A percentile compares a stretch with the other conserved stretches of the same genome.
phyloP scores from a whole-genome alignment of 64 coral and sea anemone species.

The Porites australiensis region DNA sequence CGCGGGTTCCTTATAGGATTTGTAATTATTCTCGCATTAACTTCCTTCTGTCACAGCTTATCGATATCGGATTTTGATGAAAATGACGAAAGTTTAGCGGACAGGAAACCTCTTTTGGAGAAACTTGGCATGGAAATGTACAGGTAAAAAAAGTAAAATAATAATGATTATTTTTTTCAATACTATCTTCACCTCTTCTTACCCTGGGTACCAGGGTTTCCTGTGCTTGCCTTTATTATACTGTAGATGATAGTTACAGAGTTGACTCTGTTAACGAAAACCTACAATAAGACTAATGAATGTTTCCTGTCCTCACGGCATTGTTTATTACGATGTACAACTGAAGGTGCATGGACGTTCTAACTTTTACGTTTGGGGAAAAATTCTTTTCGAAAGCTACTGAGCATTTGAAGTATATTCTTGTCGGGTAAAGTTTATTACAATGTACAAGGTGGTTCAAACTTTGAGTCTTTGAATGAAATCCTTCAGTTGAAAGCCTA shows the following conservation, averaged over 20 bases:
- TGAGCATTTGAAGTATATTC: background rate
- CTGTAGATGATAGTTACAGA: no score
- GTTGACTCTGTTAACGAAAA: no score
- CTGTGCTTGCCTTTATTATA: no score
- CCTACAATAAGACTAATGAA: background rate
- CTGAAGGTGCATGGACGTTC: background rate
- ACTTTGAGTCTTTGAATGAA: background rate
- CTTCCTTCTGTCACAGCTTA: background rate
- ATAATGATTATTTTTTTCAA: background rate
- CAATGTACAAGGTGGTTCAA: background rate
- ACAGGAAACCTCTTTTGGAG: constrained; percentile 16
- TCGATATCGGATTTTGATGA: background rate
- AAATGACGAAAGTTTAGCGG: background rate
- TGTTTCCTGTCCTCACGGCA: background rate
- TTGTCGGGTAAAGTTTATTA: background rate
- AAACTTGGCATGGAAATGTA: constrained; percentile 19
- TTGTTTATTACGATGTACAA: background rate
- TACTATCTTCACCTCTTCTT: no score
- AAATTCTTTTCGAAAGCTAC: background rate
- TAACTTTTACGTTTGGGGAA: background rate
- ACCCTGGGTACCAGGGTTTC: no score
- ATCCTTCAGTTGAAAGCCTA: background rate
- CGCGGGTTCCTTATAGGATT: background rate
- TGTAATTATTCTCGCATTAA: background rate
- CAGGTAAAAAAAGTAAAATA: background rate